Evolutionary conservation across 2,113 vertebrate species (phyloP).

Genomic region (Epinephelus cyanopodus): DNA sequence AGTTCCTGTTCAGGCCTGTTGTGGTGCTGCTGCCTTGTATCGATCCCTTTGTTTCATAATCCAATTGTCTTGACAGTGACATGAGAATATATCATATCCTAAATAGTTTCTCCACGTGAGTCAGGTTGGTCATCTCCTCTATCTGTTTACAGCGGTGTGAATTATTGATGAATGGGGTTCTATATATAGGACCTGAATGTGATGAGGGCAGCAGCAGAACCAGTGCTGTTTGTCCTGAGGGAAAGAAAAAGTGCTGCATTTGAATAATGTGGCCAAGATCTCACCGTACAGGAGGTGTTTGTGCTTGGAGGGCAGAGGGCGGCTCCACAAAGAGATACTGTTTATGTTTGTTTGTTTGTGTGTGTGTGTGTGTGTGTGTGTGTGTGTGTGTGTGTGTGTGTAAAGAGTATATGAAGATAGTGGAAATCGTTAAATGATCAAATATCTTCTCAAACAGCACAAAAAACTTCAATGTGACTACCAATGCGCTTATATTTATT

Average conservation of each 20-base stretch:
- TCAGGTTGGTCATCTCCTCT: conserved; percentile 44
- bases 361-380: background rate
- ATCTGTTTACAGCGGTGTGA: conserved; percentile 68
- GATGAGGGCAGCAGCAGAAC: conserved; percentile 56
- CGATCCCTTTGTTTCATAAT: conserved; percentile 17
- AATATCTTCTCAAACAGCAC: background rate
- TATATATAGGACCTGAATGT: conserved; percentile 67
- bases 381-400: too few relatives aligned
- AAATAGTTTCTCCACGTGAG: conserved; percentile 46
- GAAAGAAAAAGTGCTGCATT: conserved; percentile 48
- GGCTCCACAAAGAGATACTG: too few relatives aligned
- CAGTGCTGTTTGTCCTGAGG: conserved; percentile 52
- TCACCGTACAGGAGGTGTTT: background rate
- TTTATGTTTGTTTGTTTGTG: background rate
- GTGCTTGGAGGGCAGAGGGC: conserved; percentile 2
- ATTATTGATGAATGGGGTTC: conserved; percentile 71
- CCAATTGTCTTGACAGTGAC: conserved; percentile 13
- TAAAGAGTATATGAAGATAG: background rate
- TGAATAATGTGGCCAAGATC: conserved; percentile 35
- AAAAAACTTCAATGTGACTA: background rate
- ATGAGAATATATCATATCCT: conserved; percentile 50
- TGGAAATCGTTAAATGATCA: background rate
- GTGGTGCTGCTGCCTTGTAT: background rate
- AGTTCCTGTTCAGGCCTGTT: background rate
- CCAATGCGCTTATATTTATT: background rate